Evolutionary conservation across 2,113 vertebrate genomes (phyloP), one percentile per base, ranked within the genome.

Genomic region (Strigops habroptila): DNA sequence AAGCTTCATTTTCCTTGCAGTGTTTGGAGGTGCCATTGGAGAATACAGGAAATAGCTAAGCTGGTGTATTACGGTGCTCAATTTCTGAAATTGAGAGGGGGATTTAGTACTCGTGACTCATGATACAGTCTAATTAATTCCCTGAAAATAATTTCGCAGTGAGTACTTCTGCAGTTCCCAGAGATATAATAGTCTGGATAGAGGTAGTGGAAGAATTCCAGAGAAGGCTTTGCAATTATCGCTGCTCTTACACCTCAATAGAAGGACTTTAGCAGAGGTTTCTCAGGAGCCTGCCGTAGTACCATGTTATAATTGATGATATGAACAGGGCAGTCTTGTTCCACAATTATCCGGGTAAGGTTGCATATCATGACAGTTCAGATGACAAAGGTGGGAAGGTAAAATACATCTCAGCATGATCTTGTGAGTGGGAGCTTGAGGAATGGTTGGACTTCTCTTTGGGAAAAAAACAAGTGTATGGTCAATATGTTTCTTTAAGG

Each of bases 51-150:
- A 85, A 63, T 25, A 94, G 59, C 25, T 80, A 53, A 0, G 7
- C 65, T 88, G 65, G 24, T 94, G 35, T 89, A 71, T 84, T 92
- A 51, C 15, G 75, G 74, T 63, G 35, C 80, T 96, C 88, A 43
- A 6, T 74, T 95, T 85, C 59, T 89, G 81, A 80, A 91, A 92
- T 77, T 59, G 67, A 82, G 88, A 73, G 51, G 85, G 68, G 17
- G 87, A 28, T 84, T 75, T 89, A 68, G 63, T 60, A 35, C 18
- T 94, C 44, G 62, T 94, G 90, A 90, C 75, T 96, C 86, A 91
- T 77, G 83, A 73, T 95, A 73, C 44, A 51, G 71, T 93, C 88
- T 93, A 93, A 88, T 95, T 92, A 88, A 91, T 95, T 96, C 71
- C 64, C 62, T 89, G 91, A 93, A 85, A 95, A 94, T 28, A 65